Evolutionary conservation across 2,888 invertebrate genomes (phyloP).

Genomic region (Eremobia ochroleuca): DNA sequence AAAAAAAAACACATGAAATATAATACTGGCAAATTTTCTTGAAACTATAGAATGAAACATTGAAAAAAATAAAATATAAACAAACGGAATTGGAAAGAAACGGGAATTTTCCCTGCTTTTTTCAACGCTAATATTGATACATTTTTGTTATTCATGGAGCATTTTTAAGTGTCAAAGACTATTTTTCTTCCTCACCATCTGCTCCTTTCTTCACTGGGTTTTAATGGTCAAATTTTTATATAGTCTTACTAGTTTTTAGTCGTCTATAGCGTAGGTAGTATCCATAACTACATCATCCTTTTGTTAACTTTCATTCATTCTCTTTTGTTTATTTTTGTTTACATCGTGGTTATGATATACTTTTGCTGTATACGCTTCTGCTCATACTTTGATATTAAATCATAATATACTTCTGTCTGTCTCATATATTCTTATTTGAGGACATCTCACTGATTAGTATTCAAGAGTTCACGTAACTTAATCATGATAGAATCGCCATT

Average conservation of each 20-base stretch:
- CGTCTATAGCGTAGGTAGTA: neutral
- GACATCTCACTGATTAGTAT: conserved; percentile 22
- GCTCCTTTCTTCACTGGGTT: neutral
- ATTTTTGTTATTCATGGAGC: neutral
- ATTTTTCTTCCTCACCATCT: neutral
- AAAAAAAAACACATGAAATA: too few relatives aligned
- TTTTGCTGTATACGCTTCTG: neutral
- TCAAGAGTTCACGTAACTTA: neutral
- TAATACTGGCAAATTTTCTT: too few relatives aligned
- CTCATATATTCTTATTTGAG: conserved; percentile 15
- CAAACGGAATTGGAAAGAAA: too few relatives aligned
- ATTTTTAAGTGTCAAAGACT: neutral
- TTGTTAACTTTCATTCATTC: neutral
- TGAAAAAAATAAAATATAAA: too few relatives aligned
- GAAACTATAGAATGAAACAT: too few relatives aligned
- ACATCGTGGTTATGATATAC: neutral
- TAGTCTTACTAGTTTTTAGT: neutral
- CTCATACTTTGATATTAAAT: neutral
- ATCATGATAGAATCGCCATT: neutral
- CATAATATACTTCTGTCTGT: neutral
- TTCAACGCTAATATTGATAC: too few relatives aligned
- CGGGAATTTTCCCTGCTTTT: too few relatives aligned
- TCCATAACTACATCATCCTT: neutral
- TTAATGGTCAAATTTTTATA: neutral
- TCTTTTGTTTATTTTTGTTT: neutral